These are phyloP conservation scores for Drosophila neonasuta DNA, from an alignment of 2,888 invertebrate species.

Conservation along the genomic window DNA sequence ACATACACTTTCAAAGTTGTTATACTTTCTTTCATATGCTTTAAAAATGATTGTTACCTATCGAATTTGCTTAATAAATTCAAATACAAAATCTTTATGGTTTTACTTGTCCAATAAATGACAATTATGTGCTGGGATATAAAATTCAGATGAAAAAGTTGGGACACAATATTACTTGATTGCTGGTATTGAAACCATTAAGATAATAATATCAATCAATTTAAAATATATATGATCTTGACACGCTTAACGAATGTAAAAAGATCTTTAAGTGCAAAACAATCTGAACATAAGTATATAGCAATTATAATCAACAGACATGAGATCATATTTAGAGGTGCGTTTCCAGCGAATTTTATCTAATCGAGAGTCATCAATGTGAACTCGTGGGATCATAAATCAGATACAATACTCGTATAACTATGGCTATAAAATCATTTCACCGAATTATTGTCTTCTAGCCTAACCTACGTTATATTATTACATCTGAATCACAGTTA, in stretches of 20 bases:
- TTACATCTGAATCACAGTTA: not conserved
- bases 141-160: not conserved
- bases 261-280: constrained; percentile 3
- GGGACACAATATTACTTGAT: not conserved
- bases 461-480: not conserved
- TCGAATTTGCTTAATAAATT: constrained; percentile 1
- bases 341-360: constrained; percentile 39
- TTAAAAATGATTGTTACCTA: not conserved
- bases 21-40: not conserved
- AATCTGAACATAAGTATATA: not conserved
- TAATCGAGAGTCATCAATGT: constrained; percentile 40
- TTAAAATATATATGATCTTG: not conserved
- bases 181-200: not conserved
- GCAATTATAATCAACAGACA: constrained; percentile 8
- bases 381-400: constrained; percentile 40
- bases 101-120: not conserved
- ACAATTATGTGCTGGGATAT: not conserved
- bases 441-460: not conserved
- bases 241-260: constrained; percentile 1
- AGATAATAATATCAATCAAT: not conserved
- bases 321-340: constrained; percentile 37
- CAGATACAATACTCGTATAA: not conserved
- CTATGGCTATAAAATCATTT: constrained; percentile 1
- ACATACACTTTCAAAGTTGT: not conserved
- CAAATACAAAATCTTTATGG: not conserved